These are phyloP conservation scores for Chymomyza fuscimana DNA, from an alignment of 2,888 invertebrate species.

Conservation along the genomic window DNA sequence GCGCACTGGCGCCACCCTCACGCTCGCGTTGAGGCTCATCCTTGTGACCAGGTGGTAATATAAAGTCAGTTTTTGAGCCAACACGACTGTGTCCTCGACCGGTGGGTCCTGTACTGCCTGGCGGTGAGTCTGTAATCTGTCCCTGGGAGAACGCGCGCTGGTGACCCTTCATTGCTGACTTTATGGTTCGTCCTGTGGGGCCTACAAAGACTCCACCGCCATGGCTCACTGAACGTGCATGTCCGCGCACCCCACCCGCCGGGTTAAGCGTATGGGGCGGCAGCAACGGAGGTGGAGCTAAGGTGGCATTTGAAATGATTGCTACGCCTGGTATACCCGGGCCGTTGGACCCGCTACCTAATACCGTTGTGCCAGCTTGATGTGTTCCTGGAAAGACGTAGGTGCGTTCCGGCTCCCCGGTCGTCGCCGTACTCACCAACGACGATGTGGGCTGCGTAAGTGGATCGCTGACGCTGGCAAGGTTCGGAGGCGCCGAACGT, in stretches of 20 bases:
- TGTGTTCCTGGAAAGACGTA: slow-evolving; percentile 77
- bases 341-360: slow-evolving; percentile 62
- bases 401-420: slow-evolving; percentile 76
- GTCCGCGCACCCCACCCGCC: slow-evolving; percentile 80
- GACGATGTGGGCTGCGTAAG: slow-evolving; percentile 28
- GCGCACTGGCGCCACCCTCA: slow-evolving; percentile 78
- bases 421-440: slow-evolving; percentile 36
- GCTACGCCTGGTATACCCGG: slow-evolving; percentile 67
- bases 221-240: slow-evolving; percentile 91
- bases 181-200: slow-evolving; percentile 84
- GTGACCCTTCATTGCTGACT: slow-evolving; percentile 87
- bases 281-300: slow-evolving; percentile 8
- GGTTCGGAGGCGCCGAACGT: slow-evolving; percentile 74
- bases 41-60: slow-evolving; percentile 91
- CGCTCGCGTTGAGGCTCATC: slow-evolving; percentile 86
- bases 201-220: slow-evolving; percentile 83
- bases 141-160: slow-evolving; percentile 93
- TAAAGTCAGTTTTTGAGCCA: slow-evolving; percentile 93
- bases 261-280: slow-evolving; percentile 45
- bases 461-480: slow-evolving; percentile 43
- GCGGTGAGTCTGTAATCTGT: slow-evolving; percentile 85
- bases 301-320: slow-evolving; percentile 44
- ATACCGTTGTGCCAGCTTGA: slow-evolving; percentile 45
- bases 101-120: slow-evolving; percentile 70
- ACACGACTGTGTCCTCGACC: slow-evolving; percentile 87